Percentiles rank a stretch among this genome's conserved stretches.
These are phyloP conservation scores for Drosophila suboccidentalis DNA, from an alignment of 2,888 invertebrate species.

Conservation along the genomic window DNA sequence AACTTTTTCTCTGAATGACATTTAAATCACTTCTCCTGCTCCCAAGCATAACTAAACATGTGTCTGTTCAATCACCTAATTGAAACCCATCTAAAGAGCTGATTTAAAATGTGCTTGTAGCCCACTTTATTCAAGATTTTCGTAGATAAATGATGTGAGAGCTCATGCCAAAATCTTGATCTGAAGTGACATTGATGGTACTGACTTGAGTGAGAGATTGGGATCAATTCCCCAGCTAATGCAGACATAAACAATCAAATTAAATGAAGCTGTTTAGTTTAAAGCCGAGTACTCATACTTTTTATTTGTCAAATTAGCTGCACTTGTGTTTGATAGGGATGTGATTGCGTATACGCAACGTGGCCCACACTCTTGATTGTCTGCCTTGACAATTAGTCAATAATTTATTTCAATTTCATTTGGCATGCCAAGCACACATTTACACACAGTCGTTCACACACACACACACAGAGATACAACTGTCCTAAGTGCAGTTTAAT, in stretches of 20 bases:
- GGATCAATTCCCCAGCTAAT: constrained; percentile 59
- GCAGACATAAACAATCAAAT: constrained; percentile 68
- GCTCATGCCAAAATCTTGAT: not conserved
- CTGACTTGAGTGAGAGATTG: constrained; percentile 50
- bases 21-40: constrained; percentile 1
- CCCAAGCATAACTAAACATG: not conserved
- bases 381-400: constrained; percentile 83
- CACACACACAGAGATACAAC: constrained; percentile 10
- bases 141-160: constrained; percentile 7
- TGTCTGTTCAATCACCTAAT: constrained; percentile 40
- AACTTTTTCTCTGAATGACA: constrained; percentile 4
- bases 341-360: constrained; percentile 53
- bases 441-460: constrained; percentile 19
- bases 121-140: constrained; percentile 35
- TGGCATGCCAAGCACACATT: constrained; percentile 67
- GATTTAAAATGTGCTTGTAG: constrained; percentile 34
- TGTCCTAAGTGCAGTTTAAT: constrained; percentile 74
- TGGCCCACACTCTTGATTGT: constrained; percentile 36
- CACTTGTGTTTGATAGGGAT: constrained; percentile 43
- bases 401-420: constrained; percentile 84
- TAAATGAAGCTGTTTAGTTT: constrained; percentile 50
- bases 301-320: constrained; percentile 65
- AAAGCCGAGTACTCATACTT: constrained; percentile 19
- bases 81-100: constrained; percentile 24
- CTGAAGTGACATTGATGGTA: constrained; percentile 56